These are phyloP conservation scores for Leucoma salicis DNA, from an alignment of 2,888 invertebrate genomes.

Conservation along the genomic window DNA sequence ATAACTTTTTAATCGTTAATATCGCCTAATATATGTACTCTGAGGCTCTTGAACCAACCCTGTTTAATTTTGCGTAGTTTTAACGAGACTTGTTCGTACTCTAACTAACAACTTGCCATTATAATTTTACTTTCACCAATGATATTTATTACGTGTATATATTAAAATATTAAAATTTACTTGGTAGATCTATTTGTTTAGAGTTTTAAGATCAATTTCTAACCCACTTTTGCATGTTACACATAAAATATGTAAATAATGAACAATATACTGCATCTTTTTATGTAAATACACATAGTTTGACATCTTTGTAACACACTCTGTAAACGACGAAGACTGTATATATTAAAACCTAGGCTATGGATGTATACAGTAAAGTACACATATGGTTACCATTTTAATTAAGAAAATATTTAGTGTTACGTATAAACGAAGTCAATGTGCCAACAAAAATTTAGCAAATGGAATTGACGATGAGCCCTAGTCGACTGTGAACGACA, in stretches of 20 bases:
- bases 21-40: slow-evolving; percentile 63
- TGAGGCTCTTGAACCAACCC: slow-evolving; percentile 65
- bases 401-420: slow-evolving; percentile 34
- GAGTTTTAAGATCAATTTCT: slow-evolving; percentile 57
- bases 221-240: slow-evolving; percentile 51
- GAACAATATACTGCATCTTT: slow-evolving; percentile 26
- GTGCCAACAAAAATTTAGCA: slow-evolving; percentile 43
- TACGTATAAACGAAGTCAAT: slow-evolving; percentile 28
- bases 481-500: slow-evolving; percentile 47
- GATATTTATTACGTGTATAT: slow-evolving; percentile 77
- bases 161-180: slow-evolving; percentile 55
- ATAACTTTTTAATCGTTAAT: slow-evolving; percentile 46
- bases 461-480: slow-evolving; percentile 32
- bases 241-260: slow-evolving; percentile 57
- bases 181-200: slow-evolving; percentile 54
- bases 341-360: slow-evolving; percentile 52
- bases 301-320: slow-evolving; percentile 32
- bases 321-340: slow-evolving; percentile 60
- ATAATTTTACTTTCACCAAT: slow-evolving; percentile 75
- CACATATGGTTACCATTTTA: slow-evolving; percentile 39
- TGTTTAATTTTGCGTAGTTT: slow-evolving; percentile 45
- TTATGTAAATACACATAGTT: slow-evolving; percentile 68
- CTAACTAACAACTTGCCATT: slow-evolving; percentile 79
- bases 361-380: slow-evolving; percentile 51
- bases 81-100: slow-evolving; percentile 56